Base-by-base conservation (phyloP, 1,140 invertebrate genomes). In the Alviniconcha marisindica region DNA sequence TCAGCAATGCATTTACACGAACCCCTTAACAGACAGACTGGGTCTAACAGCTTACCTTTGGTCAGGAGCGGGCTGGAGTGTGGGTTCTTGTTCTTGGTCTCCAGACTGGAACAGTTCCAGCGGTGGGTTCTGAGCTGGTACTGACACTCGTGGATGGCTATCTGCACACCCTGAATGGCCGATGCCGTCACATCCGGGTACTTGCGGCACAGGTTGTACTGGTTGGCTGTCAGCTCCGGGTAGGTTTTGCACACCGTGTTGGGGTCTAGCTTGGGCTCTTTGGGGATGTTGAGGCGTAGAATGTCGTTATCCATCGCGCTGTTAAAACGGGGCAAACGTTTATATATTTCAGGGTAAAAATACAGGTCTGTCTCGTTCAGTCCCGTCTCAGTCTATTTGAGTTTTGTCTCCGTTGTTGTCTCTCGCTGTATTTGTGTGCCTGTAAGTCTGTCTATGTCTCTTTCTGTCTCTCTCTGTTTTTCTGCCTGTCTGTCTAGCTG, bases 131-230 rank as follows among this genome's bases (percentile, higher is more conserved):
- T 83, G 54, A 93, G 87, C 84, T 93, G 93, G 69, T 86, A 85
- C 84, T 93, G 92, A 63, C 93, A 93, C 78, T 93, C 93, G 96
- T 97, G 85, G 10, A 98, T 95, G 31, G 97, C 97, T 89, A 97
- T 93, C 90, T 96, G 95, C 63, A 97, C 95, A 36, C 97, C 97
- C 90, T 97, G 96, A 18, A 97, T 96, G 31, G 97, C 95, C 38
- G 97, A 97, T n/a, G 96, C 96, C 92, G 97, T 95, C 33, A 96
- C 96, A 91, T 97, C 96, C 15, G 97, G 97, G 86, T 96, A 95
- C 82, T 95, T 94, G 86, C 95, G 95, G 92, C 97, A 98, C 93
- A 98, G 95, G 86, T 96, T 95, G 77, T 96, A 94, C 93, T 98
- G 97, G 81, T 95, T 95, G 85, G 95, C 94, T 14, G 96, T 96